phyloP scores from a whole-genome alignment of 35 echinoderm and acorn worm genomes.

The Anneissia japonica region DNA sequence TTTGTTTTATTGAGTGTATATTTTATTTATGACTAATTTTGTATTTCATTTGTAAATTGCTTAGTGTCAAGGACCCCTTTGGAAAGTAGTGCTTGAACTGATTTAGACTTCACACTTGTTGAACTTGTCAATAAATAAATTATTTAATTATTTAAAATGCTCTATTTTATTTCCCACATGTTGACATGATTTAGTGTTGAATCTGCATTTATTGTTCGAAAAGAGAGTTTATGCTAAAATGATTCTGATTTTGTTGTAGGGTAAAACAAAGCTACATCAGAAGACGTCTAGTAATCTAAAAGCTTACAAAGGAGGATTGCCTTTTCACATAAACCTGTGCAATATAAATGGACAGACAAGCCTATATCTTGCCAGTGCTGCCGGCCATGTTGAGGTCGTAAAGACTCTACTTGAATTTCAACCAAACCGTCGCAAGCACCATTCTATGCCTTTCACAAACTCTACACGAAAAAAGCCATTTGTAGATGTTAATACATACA shows the following conservation, averaged over 20 bases:
- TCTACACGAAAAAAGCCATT: conserved; percentile 36
- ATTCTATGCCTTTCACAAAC: conserved; percentile 9
- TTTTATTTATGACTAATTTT: too few relatives aligned
- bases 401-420: conserved; percentile 68
- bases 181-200: too few relatives aligned
- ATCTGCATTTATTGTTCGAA: too few relatives aligned
- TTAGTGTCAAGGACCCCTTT: too few relatives aligned
- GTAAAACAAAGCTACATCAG: conserved; percentile 27
- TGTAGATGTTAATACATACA: conserved; percentile 81
- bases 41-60: too few relatives aligned
- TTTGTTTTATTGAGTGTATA: too few relatives aligned
- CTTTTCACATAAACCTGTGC: conserved; percentile 64
- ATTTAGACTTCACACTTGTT: too few relatives aligned
- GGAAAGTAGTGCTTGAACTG: too few relatives aligned
- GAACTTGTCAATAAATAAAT: too few relatives aligned
- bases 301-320: conserved; percentile 70
- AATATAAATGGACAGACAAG: conserved; percentile 90
- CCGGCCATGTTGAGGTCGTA: conserved; percentile 63
- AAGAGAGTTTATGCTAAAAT: background rate
- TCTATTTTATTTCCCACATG: too few relatives aligned
- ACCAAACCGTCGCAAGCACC: background rate
- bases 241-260: conserved; percentile 7
- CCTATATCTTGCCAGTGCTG: conserved; percentile 60
- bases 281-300: conserved; percentile 48
- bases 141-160: too few relatives aligned